A percentile compares a stretch with the other conserved stretches of the same genome.
phyloP scores from a whole-genome alignment of 2,797 vertebrate species.

The Coregonus suidteri region DNA sequence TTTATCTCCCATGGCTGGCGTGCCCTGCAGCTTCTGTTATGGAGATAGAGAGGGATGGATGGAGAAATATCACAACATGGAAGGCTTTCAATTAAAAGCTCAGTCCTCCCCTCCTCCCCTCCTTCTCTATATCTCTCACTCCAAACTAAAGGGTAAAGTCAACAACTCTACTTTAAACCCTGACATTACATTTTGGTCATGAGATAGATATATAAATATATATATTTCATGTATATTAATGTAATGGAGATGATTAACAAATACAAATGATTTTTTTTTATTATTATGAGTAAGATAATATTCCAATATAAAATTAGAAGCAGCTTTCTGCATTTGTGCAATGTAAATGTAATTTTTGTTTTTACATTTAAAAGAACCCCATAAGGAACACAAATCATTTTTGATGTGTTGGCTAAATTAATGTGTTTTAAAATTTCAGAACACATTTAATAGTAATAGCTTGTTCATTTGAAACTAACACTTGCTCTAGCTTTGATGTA shows the following conservation, averaged over 20 bases:
- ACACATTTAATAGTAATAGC: no score
- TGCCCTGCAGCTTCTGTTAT: conserved; percentile 75
- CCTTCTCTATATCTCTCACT: conserved; percentile 56
- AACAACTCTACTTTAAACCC: conserved; percentile 38
- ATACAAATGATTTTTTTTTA: not conserved
- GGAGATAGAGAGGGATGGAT: conserved; percentile 29
- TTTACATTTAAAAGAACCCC: not conserved
- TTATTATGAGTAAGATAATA: not conserved
- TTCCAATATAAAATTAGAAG: not conserved
- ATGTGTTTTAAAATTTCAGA: no score
- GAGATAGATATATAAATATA: conserved; percentile 42
- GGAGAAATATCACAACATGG: conserved; percentile 68
- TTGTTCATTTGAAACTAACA: not conserved
- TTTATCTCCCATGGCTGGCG: conserved; percentile 77
- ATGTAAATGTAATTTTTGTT: not conserved
- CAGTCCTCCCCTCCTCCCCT: conserved; percentile 11
- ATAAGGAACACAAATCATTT: not conserved
- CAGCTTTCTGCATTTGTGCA: not conserved
- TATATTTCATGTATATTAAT: not conserved
- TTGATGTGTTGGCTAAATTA: no score
- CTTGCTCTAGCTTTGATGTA: not conserved
- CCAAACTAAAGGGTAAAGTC: conserved; percentile 34
- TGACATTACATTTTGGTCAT: conserved; percentile 51
- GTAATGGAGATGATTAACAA: not conserved
- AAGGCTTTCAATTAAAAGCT: conserved; percentile 75